Evolutionary conservation across 2,888 invertebrate genomes (phyloP).

Genomic region (Phlogophora meticulosa): DNA sequence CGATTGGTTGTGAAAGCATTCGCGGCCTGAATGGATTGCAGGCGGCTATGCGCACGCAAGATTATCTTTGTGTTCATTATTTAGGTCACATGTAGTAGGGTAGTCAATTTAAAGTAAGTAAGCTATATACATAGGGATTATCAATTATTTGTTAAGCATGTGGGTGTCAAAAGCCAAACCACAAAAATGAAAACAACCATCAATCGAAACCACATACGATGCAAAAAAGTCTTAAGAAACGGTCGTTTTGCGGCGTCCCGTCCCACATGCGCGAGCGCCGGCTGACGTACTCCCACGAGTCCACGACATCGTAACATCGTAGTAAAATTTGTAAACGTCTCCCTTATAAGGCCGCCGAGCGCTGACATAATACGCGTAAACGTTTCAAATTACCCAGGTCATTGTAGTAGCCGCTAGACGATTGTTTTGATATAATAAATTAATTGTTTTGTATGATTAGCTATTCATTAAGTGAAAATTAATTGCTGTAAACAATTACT

Average conservation of each 20-base stretch:
- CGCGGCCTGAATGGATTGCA: background rate
- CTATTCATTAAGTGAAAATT: background rate
- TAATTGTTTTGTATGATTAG: slow-evolving; percentile 6
- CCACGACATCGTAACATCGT: slow-evolving; percentile 56
- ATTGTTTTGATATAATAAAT: slow-evolving; percentile 29
- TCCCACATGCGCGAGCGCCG: slow-evolving; percentile 46
- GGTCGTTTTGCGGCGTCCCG: slow-evolving; percentile 20
- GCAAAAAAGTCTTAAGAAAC: slow-evolving; percentile 16
- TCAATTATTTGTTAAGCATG: no score
- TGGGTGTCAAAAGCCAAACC: no score
- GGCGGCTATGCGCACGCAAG: slow-evolving; percentile 3
- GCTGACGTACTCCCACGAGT: slow-evolving; percentile 51
- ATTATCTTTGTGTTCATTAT: background rate
- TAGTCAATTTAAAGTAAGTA: no score
- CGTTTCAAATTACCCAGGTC: slow-evolving; percentile 46
- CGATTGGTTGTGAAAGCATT: slow-evolving; percentile 23
- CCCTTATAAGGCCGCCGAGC: slow-evolving; percentile 61
- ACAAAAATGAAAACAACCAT: background rate
- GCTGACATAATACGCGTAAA: slow-evolving; percentile 59
- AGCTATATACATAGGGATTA: no score
- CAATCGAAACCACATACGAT: background rate
- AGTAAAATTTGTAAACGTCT: slow-evolving; percentile 65
- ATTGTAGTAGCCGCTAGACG: slow-evolving; percentile 35
- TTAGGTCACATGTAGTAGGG: slow-evolving; percentile 8
- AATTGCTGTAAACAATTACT: background rate